Percentiles rank a stretch among this genome's conserved stretches.
These are phyloP conservation scores for Trididemnum clinides DNA, from an alignment of 23 tunicate genomes.

Conservation along the genomic window DNA sequence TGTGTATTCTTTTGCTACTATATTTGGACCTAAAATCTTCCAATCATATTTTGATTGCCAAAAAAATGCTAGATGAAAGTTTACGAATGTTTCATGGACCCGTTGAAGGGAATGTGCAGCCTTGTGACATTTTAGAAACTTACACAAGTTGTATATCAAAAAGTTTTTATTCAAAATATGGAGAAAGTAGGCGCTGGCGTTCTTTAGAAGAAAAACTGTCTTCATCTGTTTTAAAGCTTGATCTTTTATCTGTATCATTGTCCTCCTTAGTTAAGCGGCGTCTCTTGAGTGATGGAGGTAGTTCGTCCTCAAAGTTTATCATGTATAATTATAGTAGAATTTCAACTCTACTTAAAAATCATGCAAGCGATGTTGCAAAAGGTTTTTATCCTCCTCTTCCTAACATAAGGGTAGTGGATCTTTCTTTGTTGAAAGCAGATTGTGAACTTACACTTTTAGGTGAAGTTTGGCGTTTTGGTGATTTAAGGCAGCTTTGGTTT, in stretches of 20 bases:
- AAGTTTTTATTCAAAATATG: background rate
- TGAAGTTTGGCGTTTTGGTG: conserved; percentile 31
- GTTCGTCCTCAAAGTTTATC: conserved; percentile 4
- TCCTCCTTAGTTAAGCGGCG: background rate
- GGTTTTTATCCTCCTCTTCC: conserved; percentile 46
- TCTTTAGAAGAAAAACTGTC: background rate
- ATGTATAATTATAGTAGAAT: conserved; percentile 52
- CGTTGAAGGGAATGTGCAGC: background rate
- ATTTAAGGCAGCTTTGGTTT: background rate
- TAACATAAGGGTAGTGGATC: background rate
- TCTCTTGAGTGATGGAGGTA: background rate
- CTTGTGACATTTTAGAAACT: background rate
- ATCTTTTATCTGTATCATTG: background rate
- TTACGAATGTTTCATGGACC: background rate
- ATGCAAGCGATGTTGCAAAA: background rate
- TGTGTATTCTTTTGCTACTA: background rate
- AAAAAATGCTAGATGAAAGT: background rate
- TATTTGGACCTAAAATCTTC: background rate
- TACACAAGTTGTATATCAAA: background rate
- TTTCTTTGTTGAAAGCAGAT: conserved; percentile 17
- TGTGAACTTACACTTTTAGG: conserved; percentile 21
- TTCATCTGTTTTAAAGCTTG: background rate
- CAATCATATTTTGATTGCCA: background rate
- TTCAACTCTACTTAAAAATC: conserved; percentile 9
- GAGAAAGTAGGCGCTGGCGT: background rate